A percentile compares a stretch with the other conserved stretches of the same genome.
Evolutionary conservation across 1,140 invertebrate genomes (phyloP).

Genomic region (Bradynema listronoti): DNA sequence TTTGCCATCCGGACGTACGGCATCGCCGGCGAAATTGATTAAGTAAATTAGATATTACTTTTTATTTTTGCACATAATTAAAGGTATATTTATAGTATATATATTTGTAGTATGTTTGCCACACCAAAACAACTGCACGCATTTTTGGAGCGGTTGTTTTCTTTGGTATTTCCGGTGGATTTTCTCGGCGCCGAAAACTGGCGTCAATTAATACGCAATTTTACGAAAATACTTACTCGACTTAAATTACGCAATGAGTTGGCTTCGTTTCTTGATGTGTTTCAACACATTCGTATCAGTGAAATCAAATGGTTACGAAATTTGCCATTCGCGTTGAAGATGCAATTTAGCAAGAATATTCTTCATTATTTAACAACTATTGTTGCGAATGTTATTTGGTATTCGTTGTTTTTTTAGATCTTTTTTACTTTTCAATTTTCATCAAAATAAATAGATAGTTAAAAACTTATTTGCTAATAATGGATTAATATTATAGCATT

Average conservation of each 20-base stretch:
- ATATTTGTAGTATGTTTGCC: not conserved
- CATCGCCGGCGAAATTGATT: not conserved
- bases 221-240: conserved; percentile 1
- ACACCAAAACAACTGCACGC: not conserved
- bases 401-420: not conserved
- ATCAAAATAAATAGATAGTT: not conserved
- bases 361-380: conserved; percentile 3
- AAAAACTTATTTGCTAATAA: not conserved
- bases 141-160: not conserved
- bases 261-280: not conserved
- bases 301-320: conserved; percentile 1
- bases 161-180: not conserved
- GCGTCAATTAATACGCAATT: not conserved
- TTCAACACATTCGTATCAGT: not conserved
- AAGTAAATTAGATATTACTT: not conserved
- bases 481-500: not conserved
- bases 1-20: no score
- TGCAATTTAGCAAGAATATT: not conserved
- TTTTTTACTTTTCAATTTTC: not conserved
- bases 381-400: not conserved
- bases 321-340: not conserved
- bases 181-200: conserved; percentile 1
- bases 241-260: conserved; percentile 1
- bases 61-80: not conserved
- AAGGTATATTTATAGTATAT: not conserved